phyloP scores from a whole-genome alignment of 2,113 vertebrate species.

The Spea multiplicata region DNA sequence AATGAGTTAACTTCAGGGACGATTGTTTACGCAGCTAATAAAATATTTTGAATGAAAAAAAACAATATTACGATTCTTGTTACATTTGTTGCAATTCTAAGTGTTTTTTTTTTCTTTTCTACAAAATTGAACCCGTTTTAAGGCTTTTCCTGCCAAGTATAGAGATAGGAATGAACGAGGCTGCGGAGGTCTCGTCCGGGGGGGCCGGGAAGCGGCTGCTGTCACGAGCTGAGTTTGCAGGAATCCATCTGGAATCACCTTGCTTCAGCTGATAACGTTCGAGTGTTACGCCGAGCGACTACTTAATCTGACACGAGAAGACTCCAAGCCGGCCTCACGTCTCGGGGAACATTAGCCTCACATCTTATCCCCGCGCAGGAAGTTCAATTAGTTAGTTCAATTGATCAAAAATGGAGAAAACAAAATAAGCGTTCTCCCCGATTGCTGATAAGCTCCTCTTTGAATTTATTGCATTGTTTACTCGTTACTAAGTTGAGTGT shows the following conservation, averaged over 20 bases:
- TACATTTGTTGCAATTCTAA: too few species aligned
- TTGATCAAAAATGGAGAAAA: not conserved
- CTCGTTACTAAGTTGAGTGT: not conserved
- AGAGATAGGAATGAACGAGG: not conserved
- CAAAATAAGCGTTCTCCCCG: not conserved
- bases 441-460: not conserved
- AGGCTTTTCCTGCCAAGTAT: not conserved
- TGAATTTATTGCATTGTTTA: not conserved
- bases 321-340: constrained; percentile 9
- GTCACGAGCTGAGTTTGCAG: constrained; percentile 26
- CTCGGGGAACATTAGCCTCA: not conserved
- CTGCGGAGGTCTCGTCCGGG: not conserved
- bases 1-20: too few species aligned
- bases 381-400: constrained; percentile 1
- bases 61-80: too few species aligned
- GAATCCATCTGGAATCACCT: constrained; percentile 31
- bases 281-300: not conserved
- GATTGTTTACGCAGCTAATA: too few species aligned
- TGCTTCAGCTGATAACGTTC: constrained; percentile 20
- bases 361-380: constrained; percentile 2
- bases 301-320: not conserved
- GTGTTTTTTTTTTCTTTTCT: too few species aligned
- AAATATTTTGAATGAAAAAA: too few species aligned
- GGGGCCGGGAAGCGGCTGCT: not conserved
- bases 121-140: too few species aligned